A percentile compares a stretch with the other conserved stretches of the same genome.
These are phyloP conservation scores for Scaptomyza tumidula DNA, from an alignment of 2,888 invertebrate species.

Conservation along the genomic window DNA sequence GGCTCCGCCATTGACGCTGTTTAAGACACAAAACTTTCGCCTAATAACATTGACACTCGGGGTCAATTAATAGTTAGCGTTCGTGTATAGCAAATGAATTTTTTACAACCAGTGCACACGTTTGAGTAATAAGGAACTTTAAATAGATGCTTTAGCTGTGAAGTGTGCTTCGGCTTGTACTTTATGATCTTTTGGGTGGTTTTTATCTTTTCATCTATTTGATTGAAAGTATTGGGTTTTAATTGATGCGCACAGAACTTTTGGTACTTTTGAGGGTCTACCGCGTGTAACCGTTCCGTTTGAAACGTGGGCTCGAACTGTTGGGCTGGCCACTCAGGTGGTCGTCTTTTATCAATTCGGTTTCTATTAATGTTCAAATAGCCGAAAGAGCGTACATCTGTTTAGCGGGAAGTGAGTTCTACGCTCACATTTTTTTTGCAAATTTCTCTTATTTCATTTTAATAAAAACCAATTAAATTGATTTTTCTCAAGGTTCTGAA, in stretches of 20 bases:
- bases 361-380: conserved; percentile 54
- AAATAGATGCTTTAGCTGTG: neutral
- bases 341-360: conserved; percentile 64
- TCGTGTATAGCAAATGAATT: conserved; percentile 21
- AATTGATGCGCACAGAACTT: conserved; percentile 11
- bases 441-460: conserved; percentile 47
- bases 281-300: conserved; percentile 44
- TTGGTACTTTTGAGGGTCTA: conserved; percentile 8
- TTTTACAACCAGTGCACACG: conserved; percentile 8
- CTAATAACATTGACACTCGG: conserved; percentile 62
- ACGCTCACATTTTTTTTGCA: conserved; percentile 17
- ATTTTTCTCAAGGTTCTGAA: conserved; percentile 69
- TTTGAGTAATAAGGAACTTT: conserved; percentile 1
- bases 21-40: conserved; percentile 26
- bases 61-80: conserved; percentile 72
- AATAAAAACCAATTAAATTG: conserved; percentile 75
- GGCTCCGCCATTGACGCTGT: conserved; percentile 39
- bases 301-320: conserved; percentile 58
- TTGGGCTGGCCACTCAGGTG: conserved; percentile 15
- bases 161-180: neutral
- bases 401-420: conserved; percentile 16
- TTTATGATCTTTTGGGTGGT: neutral
- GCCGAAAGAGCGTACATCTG: conserved; percentile 33
- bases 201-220: conserved; percentile 11
- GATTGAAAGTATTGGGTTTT: conserved; percentile 9